Base-by-base conservation (phyloP, 2,113 vertebrate species). In the Sinocyclocheilus anshuiensis region DNA sequence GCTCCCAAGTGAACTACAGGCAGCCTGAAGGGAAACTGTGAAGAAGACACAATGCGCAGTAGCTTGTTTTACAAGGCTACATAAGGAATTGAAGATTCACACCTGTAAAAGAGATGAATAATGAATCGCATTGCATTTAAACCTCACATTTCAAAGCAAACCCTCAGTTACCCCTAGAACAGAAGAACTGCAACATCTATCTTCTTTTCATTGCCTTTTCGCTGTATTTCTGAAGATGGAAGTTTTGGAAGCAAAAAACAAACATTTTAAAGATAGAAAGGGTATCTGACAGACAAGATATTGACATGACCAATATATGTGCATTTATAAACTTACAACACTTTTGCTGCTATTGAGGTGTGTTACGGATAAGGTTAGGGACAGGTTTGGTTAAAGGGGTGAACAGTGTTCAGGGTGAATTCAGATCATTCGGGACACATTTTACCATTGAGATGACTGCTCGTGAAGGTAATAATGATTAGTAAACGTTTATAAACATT, bases 1-100 rank as follows among this genome's bases (percentile, higher is more conserved):
- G 86, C 77, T 87, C 76, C 53, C 53, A 15, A 59, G 83, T 26
- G 55, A 55, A 55, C 84, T 22, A 77, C 67, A 81, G 71, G 79
- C 76, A 85, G 59, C 71, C 71, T 86, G 78, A 63, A 50, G 86
- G 77, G 59, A 84, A 39, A 81, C 48, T 13, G 80, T 77, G 63
- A 53, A 69, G 36, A 39, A 57, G 84, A 59, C 74, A 61, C 65
- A 12, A 13, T 45, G 63, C 57, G 7, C 74, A 13, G 77, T n/a
- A 22, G 29, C 77, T 72, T 85, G 86, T 80, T 91, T 88, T 88
- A 91, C 33, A 48, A 89, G 89, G 84, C 88, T 90, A 78, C 11
- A 85, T n/a, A 53, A 88, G 86, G 91, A 90, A 92, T 88, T 87
- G 84, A 90, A 92, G 90, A 91, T 91, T 88, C 85, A 59, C 77